Conservation (phyloP, 35 echinoderm and acorn worm species). For the Nesometra sesokonis region DNA sequence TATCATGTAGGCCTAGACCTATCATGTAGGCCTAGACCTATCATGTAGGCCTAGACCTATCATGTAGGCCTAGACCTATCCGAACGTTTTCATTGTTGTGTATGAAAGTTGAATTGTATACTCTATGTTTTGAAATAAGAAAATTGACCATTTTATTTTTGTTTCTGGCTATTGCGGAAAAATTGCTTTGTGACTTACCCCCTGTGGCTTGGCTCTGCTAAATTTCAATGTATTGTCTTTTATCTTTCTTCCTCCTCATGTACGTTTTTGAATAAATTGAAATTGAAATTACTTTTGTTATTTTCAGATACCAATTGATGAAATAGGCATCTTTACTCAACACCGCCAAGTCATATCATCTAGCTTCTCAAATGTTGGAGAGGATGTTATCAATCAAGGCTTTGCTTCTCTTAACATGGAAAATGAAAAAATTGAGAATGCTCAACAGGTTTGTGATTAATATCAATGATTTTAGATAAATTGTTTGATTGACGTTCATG, state of each 20-base stretch:
- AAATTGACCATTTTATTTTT: no score
- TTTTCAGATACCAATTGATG: slow-evolving; percentile 84
- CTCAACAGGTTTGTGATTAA: slow-evolving; percentile 74
- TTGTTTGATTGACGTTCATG: no score
- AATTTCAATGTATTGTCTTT: background rate
- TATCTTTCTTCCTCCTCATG: background rate
- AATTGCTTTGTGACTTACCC: no score
- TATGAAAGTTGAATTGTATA: no score
- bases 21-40: no score
- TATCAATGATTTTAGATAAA: no score
- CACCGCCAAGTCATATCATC: slow-evolving; percentile 35
- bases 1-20: no score
- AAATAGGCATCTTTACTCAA: slow-evolving; percentile 76
- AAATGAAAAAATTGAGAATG: slow-evolving; percentile 97
- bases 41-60: no score
- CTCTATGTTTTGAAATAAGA: no score
- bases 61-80: no score
- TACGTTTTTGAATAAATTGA: background rate
- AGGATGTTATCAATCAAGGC: slow-evolving; percentile 52
- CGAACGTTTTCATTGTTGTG: no score
- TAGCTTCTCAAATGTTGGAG: slow-evolving; percentile 24
- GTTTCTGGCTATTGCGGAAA: no score
- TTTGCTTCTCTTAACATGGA: slow-evolving; percentile 82
- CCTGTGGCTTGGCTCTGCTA: background rate
- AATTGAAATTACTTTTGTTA: background rate